Conservation (phyloP, 2,888 invertebrate genomes). For the Polia nebulosa region DNA sequence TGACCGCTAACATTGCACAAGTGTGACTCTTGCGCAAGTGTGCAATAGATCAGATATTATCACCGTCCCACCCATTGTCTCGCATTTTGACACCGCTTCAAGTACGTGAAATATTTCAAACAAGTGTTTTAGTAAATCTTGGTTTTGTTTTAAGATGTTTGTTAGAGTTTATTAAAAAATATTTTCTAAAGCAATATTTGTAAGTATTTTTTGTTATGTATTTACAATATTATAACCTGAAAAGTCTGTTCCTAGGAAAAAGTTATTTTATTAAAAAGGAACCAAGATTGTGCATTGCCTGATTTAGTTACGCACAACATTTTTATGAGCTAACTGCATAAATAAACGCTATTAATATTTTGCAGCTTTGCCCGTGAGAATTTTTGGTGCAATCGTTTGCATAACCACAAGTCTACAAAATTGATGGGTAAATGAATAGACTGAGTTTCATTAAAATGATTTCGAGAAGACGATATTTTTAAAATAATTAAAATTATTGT, state of each 20-base stretch:
- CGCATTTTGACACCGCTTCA: slow-evolving; percentile 63
- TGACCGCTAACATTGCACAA: slow-evolving; percentile 52
- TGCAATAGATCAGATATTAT: slow-evolving; percentile 58
- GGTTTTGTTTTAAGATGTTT: slow-evolving; percentile 1
- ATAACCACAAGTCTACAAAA: slow-evolving; percentile 2
- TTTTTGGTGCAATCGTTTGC: slow-evolving; percentile 35
- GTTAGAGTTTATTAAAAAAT: neutral
- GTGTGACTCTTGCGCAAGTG: slow-evolving; percentile 55
- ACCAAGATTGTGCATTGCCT: neutral
- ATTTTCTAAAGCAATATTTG: neutral
- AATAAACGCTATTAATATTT: slow-evolving; percentile 11
- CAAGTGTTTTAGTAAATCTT: slow-evolving; percentile 40
- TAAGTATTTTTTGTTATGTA: neutral
- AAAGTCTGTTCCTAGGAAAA: too few species aligned
- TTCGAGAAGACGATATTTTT: too few species aligned
- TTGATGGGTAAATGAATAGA: neutral
- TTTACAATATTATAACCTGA: too few species aligned
- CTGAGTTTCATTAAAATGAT: neutral
- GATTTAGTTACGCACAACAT: neutral
- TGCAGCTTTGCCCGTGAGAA: slow-evolving; percentile 15
- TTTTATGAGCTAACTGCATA: neutral
- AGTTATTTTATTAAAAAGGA: neutral
- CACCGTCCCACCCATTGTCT: slow-evolving; percentile 68
- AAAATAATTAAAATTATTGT: neutral
- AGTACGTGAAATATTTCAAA: slow-evolving; percentile 48